These are phyloP conservation scores for Eira barbara DNA, from an alignment of 2,113 vertebrate species.

Conservation along the genomic window DNA sequence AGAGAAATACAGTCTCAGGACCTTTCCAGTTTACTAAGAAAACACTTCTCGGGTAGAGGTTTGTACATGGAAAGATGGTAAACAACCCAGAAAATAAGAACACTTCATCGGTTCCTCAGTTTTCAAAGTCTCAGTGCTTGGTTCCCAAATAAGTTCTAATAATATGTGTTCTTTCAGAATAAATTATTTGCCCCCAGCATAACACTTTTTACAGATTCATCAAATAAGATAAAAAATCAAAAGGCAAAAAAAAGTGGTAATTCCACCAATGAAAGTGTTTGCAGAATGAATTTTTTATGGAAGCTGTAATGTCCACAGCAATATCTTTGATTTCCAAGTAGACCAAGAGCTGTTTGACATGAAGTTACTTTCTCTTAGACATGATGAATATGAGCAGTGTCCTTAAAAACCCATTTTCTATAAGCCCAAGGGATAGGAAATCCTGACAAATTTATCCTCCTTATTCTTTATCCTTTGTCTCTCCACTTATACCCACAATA, in stretches of 20 bases:
- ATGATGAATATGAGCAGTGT: background rate
- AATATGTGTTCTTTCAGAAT: slow-evolving; percentile 5
- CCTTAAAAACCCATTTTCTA: background rate
- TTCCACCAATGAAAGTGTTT: background rate
- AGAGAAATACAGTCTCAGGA: background rate
- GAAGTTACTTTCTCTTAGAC: background rate
- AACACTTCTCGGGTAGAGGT: background rate
- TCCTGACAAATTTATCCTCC: background rate
- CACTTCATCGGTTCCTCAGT: background rate
- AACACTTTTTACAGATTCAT: slow-evolving; percentile 15
- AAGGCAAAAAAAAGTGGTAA: slow-evolving; percentile 6
- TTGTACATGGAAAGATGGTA: background rate
- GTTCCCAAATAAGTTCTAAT: slow-evolving; percentile 30
- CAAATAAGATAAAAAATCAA: slow-evolving; percentile 26
- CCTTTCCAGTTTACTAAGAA: background rate
- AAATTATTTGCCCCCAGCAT: background rate
- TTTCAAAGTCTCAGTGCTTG: slow-evolving; percentile 8
- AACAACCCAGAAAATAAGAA: background rate
- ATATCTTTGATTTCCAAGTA: background rate
- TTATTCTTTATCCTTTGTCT: background rate
- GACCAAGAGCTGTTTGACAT: background rate
- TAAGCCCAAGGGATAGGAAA: background rate
- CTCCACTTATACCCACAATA: background rate
- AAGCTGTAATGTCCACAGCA: background rate
- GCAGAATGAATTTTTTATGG: background rate